These are phyloP conservation scores for Tachystola acroxantha DNA, from an alignment of 2,888 invertebrate genomes.

Conservation along the genomic window DNA sequence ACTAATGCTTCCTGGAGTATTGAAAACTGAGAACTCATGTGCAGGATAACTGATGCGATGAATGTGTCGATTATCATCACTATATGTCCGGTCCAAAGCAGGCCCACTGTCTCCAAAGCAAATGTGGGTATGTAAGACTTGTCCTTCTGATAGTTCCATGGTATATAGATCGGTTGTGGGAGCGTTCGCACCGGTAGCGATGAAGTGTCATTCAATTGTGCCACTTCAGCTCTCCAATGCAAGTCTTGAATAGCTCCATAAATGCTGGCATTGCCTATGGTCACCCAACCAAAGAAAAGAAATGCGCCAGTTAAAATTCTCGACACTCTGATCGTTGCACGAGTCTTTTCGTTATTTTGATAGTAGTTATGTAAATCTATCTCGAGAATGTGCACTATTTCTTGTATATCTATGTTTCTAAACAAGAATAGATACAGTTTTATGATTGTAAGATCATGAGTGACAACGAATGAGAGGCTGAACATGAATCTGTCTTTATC, in stretches of 20 bases:
- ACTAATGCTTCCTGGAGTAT: slow-evolving; percentile 55
- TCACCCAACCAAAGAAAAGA: slow-evolving; percentile 65
- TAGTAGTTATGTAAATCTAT: slow-evolving; percentile 52
- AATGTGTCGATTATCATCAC: slow-evolving; percentile 69
- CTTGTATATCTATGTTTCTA: slow-evolving; percentile 56
- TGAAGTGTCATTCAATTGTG: slow-evolving; percentile 39
- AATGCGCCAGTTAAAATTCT: slow-evolving; percentile 53
- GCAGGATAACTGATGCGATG: slow-evolving; percentile 61
- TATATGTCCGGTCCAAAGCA: slow-evolving; percentile 69
- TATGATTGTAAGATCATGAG: slow-evolving; percentile 63
- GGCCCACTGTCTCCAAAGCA: slow-evolving; percentile 54
- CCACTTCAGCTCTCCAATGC: slow-evolving; percentile 49
- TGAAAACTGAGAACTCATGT: slow-evolving; percentile 63
- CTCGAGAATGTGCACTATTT: slow-evolving; percentile 54
- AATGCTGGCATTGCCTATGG: slow-evolving; percentile 56
- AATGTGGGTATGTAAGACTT: slow-evolving; percentile 52
- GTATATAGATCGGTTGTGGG: slow-evolving; percentile 67
- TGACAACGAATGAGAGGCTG: slow-evolving; percentile 67
- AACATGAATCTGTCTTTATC: slow-evolving; percentile 69
- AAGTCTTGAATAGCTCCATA: slow-evolving; percentile 60
- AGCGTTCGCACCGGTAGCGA: slow-evolving; percentile 44
- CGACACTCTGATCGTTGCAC: slow-evolving; percentile 42
- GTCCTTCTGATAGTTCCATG: slow-evolving; percentile 63
- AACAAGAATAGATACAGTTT: slow-evolving; percentile 66
- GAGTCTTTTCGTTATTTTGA: slow-evolving; percentile 49